Evolutionary conservation across 2,797 vertebrate genomes (phyloP), one percentile per base, ranked within the genome.

Genomic region (Crypturellus tataupa): DNA sequence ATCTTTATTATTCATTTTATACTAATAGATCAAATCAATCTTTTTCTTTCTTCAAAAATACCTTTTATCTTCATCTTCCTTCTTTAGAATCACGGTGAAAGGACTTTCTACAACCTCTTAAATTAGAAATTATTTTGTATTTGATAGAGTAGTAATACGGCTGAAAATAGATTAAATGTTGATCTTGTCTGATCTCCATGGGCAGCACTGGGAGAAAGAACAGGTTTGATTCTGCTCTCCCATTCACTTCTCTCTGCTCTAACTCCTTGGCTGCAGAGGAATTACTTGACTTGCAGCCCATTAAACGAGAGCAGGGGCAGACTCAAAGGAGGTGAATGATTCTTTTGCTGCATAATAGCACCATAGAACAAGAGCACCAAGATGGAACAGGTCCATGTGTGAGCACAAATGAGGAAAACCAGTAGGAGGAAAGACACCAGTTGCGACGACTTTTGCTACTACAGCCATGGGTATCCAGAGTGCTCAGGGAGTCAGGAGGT

Each of bases 391-490:
- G 31, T 25, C 19, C 2, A 55, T n/a, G 25, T 6, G 40, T 29
- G 58, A 55, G 10, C 4, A 5, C 8, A 39, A 44, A 33, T 25
- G 46, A 71, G 13, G 12, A 51, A 44, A 8, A 31, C 2, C 27
- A 35, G 17, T 14, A n/a, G 70, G 65, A 31, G 1, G 9, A 70
- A 85, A 51, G 0, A 2, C 2, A 4, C 0, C 40, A 37, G 46
- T 5, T 2, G 2, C 35, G 31, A 42, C 55, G 15, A 1, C 12
- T 59, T 55, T 31, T 65, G 51, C 25, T 40, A 2, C 2, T n/a
- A 5, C 5, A 37, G n/a, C 33, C 67, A 16, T 0, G 8, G 58
- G 9, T 11, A 6, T 51, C 46, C 35, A 14, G 49, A 49, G 49
- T 46, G 44, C 37, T 56, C 69, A 17, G 35, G 72, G 56, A 40